Evolutionary conservation across 2,888 invertebrate genomes (phyloP).

Genomic region (Meghimatium bilineatum): DNA sequence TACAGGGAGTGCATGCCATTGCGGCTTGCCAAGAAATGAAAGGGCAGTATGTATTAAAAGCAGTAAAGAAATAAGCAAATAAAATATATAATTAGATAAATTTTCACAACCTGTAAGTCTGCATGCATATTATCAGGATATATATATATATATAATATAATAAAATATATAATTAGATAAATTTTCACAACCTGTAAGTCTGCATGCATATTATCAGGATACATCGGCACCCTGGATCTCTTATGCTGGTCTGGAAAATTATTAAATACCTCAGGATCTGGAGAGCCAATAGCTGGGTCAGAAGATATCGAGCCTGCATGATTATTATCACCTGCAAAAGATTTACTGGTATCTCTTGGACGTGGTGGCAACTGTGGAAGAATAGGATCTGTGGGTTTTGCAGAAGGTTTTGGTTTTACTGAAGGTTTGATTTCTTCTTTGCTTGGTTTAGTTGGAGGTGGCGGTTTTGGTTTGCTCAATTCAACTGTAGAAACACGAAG

Average conservation of each 20-base stretch:
- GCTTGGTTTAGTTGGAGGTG: slow-evolving; percentile 21
- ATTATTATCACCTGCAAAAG: not conserved
- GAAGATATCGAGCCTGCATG: not conserved
- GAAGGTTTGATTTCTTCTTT: not conserved
- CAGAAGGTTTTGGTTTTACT: not conserved
- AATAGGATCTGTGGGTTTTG: not conserved
- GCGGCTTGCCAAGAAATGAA: too few species aligned
- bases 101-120: not conserved
- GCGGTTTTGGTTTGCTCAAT: slow-evolving; percentile 8
- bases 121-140: not conserved
- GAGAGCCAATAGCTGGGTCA: not conserved
- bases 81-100: not conserved
- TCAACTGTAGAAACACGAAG: not conserved
- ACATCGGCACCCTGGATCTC: slow-evolving; percentile 1
- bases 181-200: not conserved
- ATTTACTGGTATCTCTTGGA: not conserved
- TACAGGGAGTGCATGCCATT: too few species aligned
- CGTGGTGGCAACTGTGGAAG: slow-evolving; percentile 19
- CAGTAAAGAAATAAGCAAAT: not conserved
- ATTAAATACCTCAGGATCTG: not conserved
- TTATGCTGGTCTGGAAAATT: not conserved
- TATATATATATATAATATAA: too few species aligned
- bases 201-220: not conserved
- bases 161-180: not conserved
- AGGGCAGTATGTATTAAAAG: too few species aligned